Evolutionary conservation across 2,888 invertebrate genomes (phyloP).

Genomic region (Operophtera brumata): DNA sequence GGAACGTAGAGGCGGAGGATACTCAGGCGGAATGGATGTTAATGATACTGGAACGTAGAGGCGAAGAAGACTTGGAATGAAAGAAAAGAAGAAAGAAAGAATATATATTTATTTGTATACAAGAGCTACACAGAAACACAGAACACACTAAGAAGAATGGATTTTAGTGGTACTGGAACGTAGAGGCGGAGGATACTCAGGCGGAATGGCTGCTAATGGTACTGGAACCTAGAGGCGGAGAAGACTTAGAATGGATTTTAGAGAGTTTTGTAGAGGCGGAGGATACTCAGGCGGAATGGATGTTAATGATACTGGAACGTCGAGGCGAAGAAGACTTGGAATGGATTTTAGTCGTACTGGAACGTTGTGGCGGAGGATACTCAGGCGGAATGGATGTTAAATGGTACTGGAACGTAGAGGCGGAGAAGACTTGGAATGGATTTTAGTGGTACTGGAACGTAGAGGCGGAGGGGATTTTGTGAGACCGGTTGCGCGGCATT

Average conservation of each 20-base stretch:
- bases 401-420: constrained; percentile 35
- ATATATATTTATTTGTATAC: too few relatives aligned
- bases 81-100: constrained; percentile 1
- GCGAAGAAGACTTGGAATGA: not conserved
- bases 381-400: constrained; percentile 42
- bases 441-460: too few relatives aligned
- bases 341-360: not conserved
- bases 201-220: too few relatives aligned
- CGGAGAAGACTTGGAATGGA: constrained; percentile 35
- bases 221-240: not conserved
- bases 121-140: too few relatives aligned
- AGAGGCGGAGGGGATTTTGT: constrained; percentile 47
- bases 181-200: not conserved
- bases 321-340: not conserved
- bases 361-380: not conserved
- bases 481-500: constrained; percentile 58
- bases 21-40: too few relatives aligned
- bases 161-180: not conserved
- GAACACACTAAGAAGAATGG: too few relatives aligned
- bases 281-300: too few relatives aligned
- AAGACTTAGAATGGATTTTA: constrained; percentile 36
- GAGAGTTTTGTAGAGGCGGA: not conserved
- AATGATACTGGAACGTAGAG: not conserved
- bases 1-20: not conserved
- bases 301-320: not conserved